A percentile compares a stretch with the other conserved stretches of the same genome.
phyloP scores from a whole-genome alignment of 2,888 invertebrate genomes.

The Plagodis pulveraria region DNA sequence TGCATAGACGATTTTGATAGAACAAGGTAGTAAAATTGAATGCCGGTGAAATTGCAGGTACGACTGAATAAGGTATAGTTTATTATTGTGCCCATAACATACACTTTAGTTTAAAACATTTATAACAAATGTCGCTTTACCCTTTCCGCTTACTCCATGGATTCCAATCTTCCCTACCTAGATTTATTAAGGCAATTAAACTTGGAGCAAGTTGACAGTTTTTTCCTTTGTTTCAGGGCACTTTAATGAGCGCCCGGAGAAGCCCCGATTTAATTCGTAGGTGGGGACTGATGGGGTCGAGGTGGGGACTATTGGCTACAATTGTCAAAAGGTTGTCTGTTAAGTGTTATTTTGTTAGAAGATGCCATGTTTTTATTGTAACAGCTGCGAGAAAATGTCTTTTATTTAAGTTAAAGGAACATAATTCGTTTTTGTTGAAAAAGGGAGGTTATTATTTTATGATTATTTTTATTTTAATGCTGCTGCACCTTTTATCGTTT shows the following conservation, averaged over 20 bases:
- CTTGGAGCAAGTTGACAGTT: constrained; percentile 79
- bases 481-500: too few species aligned
- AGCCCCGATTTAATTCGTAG: constrained; percentile 55
- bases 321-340: constrained; percentile 20
- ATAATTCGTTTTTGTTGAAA: too few species aligned
- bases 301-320: background rate
- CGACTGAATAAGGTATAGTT: too few species aligned
- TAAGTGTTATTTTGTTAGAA: constrained; percentile 7
- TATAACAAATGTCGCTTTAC: background rate
- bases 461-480: too few species aligned
- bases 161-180: constrained; percentile 52
- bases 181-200: constrained; percentile 83
- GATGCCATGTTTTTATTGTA: background rate
- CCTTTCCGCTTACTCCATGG: constrained; percentile 42
- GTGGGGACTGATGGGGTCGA: background rate
- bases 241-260: constrained; percentile 72
- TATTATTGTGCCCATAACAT: too few species aligned
- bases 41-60: too few species aligned
- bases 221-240: constrained; percentile 75
- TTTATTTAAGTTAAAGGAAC: background rate
- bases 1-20: too few species aligned
- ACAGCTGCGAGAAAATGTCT: background rate
- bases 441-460: too few species aligned
- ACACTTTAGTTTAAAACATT: too few species aligned
- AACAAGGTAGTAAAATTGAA: too few species aligned